Base-by-base conservation (phyloP, 2,797 vertebrate species). In the Eupleurogrammus muticus region DNA sequence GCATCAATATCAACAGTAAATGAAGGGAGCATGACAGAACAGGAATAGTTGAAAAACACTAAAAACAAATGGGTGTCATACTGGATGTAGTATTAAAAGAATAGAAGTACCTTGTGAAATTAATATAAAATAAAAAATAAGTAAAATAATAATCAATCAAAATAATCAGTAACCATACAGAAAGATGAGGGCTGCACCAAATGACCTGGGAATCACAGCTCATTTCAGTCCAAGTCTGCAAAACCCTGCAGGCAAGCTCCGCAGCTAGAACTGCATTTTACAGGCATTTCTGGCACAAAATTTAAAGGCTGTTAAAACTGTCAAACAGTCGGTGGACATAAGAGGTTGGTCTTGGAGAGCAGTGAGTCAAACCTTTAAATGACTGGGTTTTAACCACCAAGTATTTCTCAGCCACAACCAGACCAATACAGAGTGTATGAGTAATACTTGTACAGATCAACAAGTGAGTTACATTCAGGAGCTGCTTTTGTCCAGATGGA, bases 161-260 rank as follows among this genome's bases (percentile, higher is more conserved):
- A 47, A 32, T 0, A 47, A 58, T 28, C 14, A 35, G 19, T 36
- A 6, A 24, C 12, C 5, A 49, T 16, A 17, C 9, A 14, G 24
- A n/a, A 1, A 13, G 21, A 5, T 11, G 5, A 28, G 19, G 13
- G 35, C 8, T 60, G 17, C 23, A 46, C 34, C 17, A 17, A 35
- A 28, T 35, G 4, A 48, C 17, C 16, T 38, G 10, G 5, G 6
- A 52, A 40, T 21, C 35, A 64, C 9, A 53, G 6, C 40, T 70
- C 1, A 56, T 23, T 63, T 2, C 62, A 36, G 21, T 57, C 24
- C 24, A 47, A 35, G 14, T 64, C 14, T 54, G 13, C 13, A 58
- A 52, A 78, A 53, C 14, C 34, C 44, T 44, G 9, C 51, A 66
- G 54, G 75, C 21, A 6, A 17, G 47, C 21, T 68, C 21, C 38